Evolutionary conservation across 2,113 vertebrate genomes (phyloP).

Genomic region (Syngnathus typhle): DNA sequence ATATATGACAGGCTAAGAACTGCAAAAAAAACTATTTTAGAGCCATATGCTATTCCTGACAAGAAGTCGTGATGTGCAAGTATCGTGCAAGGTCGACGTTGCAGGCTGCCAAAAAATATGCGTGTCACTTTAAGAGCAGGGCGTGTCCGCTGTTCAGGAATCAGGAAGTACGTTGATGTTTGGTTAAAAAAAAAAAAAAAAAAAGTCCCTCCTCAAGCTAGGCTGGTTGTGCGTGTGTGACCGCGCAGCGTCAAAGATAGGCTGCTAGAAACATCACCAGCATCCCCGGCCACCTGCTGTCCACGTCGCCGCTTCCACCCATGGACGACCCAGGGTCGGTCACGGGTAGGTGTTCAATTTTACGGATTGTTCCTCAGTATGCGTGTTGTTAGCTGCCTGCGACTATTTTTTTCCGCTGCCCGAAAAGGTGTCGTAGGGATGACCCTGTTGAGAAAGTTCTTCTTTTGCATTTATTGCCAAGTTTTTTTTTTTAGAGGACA

Average conservation of each 20-base stretch:
- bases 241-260: not conserved
- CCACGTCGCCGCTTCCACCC: not conserved
- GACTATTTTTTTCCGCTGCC: not conserved
- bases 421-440: not conserved
- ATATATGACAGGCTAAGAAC: too few species aligned
- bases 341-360: not conserved
- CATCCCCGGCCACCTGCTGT: not conserved
- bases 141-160: slow-evolving; percentile 33
- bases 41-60: too few species aligned
- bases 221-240: not conserved
- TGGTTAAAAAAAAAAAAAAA: not conserved
- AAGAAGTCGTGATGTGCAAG: too few species aligned
- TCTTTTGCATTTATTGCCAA: not conserved
- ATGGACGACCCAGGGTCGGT: slow-evolving; percentile 31
- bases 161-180: slow-evolving; percentile 38
- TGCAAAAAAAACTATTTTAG: too few species aligned
- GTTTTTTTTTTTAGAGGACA: not conserved
- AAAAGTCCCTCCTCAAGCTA: slow-evolving; percentile 7
- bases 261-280: not conserved
- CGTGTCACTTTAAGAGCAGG: slow-evolving; percentile 24
- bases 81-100: too few species aligned
- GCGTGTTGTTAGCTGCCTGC: too few species aligned
- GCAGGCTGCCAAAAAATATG: not conserved
- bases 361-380: not conserved
- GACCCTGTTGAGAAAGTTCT: not conserved